Conservation (phyloP, 1,140 invertebrate genomes). For the Centruroides vittatus region DNA sequence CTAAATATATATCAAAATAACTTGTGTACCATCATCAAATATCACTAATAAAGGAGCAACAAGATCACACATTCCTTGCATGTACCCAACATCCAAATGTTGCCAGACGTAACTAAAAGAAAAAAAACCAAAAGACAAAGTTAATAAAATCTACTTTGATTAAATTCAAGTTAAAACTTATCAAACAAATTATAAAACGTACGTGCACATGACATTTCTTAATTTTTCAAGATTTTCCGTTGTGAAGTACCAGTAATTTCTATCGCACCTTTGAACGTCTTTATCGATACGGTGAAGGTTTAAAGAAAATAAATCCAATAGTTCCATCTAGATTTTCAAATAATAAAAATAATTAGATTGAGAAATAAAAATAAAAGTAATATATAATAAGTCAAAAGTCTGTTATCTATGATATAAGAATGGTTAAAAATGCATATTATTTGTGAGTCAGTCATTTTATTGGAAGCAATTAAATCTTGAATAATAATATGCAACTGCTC, state of each 20-base stretch:
- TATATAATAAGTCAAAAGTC: no score
- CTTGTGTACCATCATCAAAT: conserved; percentile 55
- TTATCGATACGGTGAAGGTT: conserved; percentile 92
- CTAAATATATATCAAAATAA: background rate
- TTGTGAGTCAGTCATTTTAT: no score
- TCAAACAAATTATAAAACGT: conserved; percentile 27
- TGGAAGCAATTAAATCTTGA: no score
- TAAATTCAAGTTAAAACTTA: background rate
- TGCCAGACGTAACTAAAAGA: conserved; percentile 75
- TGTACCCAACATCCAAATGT: conserved; percentile 75
- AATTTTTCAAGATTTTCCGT: conserved; percentile 80
- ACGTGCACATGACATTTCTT: conserved; percentile 94
- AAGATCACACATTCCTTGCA: conserved; percentile 91
- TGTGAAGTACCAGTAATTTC: conserved; percentile 81
- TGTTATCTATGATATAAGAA: no score
- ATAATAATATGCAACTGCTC: no score
- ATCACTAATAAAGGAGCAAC: conserved; percentile 82
- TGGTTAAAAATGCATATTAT: no score
- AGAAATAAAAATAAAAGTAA: no score
- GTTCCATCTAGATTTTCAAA: conserved; percentile 44
- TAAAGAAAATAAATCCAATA: conserved; percentile 71
- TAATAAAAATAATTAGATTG: background rate
- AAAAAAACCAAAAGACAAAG: background rate
- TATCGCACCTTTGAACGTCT: conserved; percentile 85
- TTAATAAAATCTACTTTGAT: background rate